Evolutionary conservation across 2,113 vertebrate species (phyloP), one percentile per base, ranked within the genome.

Genomic region (Percopsis transmontana): DNA sequence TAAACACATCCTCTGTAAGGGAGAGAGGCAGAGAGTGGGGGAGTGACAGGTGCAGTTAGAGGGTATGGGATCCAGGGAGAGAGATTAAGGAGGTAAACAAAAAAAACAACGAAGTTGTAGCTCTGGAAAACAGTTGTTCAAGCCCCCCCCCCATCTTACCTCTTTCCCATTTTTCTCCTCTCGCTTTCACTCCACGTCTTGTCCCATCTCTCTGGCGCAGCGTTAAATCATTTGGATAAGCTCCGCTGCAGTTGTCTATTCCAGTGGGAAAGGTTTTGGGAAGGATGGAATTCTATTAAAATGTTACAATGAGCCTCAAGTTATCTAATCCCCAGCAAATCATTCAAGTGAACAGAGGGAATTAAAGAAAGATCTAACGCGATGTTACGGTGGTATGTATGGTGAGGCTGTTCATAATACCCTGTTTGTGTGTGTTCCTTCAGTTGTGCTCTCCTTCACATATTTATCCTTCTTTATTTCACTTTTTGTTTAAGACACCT

Each of bases 1-100:
- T 86, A 87, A 90, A 88, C 84, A 85, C 66, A 82, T 85, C 70
- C 80, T 70, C 76, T 72, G 75, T 76, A 84, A 80, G 48, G 67
- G 40, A 58, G 58, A 5, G n/a, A 57, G 68, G 41, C 56, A 63
- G 42, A 15, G 45, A 58, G 51, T 19, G 23, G 53, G 65, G 48
- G 21, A 23, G 33, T 33, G 27, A 33, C 33, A 41, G 56, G 56
- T 19, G 39, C 59, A 71, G 51, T 41, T 54, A 42, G 45, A 38
- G 20, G 58, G 67, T 52, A 75, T 73, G 64, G 54, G 75, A 64
- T 69, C 72, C 51, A 65, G 45, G 74, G 65, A 69, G 33, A 44
- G 21, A 47, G 58, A 81, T 76, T 59, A 76, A 65, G 58, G 41
- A 58, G 64, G 64, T 57, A 61, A 66, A 67, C 19, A 66, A 72